Percentiles rank a stretch among this genome's conserved stretches.
Evolutionary conservation across 2,113 vertebrate genomes (phyloP).

Genomic region (Sorex fumeus): DNA sequence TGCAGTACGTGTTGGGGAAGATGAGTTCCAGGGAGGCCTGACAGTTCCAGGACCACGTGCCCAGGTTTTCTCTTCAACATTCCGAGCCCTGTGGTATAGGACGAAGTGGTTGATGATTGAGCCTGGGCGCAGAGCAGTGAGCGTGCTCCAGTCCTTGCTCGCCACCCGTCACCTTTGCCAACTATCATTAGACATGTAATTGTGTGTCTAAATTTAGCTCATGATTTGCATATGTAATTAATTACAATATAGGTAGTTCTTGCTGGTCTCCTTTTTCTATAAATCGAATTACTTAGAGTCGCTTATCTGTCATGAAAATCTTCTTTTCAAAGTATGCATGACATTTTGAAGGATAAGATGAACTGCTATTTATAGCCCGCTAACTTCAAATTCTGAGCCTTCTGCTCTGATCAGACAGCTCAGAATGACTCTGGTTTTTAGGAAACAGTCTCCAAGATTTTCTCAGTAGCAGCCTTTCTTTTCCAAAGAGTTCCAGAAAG

Average conservation of each 20-base stretch:
- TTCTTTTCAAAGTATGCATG: constrained; percentile 55
- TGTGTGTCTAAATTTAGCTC: constrained; percentile 67
- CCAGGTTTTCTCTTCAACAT: neutral
- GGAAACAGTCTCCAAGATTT: constrained; percentile 34
- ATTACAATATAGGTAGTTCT: constrained; percentile 69
- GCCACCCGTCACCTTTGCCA: neutral
- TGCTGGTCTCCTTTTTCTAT: constrained; percentile 62
- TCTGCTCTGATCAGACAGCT: constrained; percentile 54
- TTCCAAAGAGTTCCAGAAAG: neutral
- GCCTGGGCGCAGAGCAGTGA: neutral
- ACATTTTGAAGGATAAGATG: constrained; percentile 73
- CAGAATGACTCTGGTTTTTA: constrained; percentile 5
- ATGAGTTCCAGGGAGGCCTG: neutral
- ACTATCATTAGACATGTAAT: constrained; percentile 64
- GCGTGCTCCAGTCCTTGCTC: neutral
- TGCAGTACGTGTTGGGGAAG: neutral
- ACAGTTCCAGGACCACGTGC: accelerated
- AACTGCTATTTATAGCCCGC: constrained; percentile 66
- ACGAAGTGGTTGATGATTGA: too few species aligned
- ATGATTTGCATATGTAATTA: constrained; percentile 72
- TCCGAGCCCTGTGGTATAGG: too few species aligned
- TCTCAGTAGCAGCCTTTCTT: neutral
- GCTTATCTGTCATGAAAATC: constrained; percentile 64
- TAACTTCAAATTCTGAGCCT: constrained; percentile 53
- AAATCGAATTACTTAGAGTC: constrained; percentile 54